Conservation (phyloP, 1,140 invertebrate species). For the Andrena cerasifolii region DNA sequence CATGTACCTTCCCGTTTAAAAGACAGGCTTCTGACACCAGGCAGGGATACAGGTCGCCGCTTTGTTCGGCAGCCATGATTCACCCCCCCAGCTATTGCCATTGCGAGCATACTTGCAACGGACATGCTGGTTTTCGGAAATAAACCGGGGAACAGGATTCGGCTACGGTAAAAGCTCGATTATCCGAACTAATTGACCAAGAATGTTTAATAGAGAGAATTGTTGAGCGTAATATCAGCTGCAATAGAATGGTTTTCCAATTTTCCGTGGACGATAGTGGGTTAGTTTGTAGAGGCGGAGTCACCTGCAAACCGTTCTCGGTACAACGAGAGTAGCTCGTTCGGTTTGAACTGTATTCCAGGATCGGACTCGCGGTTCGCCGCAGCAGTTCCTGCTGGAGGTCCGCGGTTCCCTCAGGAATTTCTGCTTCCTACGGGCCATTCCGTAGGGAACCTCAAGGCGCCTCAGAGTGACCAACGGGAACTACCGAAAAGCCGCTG, state of each 20-base stretch:
- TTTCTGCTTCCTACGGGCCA: conserved; percentile 66
- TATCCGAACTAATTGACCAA: background rate
- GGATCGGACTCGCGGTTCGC: conserved; percentile 90
- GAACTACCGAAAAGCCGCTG: conserved; percentile 76
- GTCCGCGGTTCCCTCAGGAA: conserved; percentile 86
- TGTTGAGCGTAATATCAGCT: background rate
- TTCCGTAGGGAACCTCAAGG: conserved; percentile 79
- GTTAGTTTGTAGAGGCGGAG: conserved; percentile 6
- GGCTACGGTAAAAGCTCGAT: background rate
- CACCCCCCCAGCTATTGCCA: background rate
- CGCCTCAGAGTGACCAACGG: conserved; percentile 84
- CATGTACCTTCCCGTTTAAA: conserved; percentile 64
- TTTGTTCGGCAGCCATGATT: background rate
- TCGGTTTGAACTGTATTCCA: conserved; percentile 89
- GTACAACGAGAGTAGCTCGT: conserved; percentile 85
- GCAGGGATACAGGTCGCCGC: conserved; percentile 31
- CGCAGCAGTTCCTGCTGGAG: conserved; percentile 93
- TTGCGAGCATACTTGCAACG: conserved; percentile 5
- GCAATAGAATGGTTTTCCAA: background rate
- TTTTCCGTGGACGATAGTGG: background rate
- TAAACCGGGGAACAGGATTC: too few species aligned
- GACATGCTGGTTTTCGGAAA: background rate
- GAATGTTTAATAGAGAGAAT: conserved; percentile 1
- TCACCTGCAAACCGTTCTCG: conserved; percentile 86
- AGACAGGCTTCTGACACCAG: conserved; percentile 23